Base-by-base conservation (phyloP, 1,140 invertebrate species). In the Papilio aristodemus region DNA sequence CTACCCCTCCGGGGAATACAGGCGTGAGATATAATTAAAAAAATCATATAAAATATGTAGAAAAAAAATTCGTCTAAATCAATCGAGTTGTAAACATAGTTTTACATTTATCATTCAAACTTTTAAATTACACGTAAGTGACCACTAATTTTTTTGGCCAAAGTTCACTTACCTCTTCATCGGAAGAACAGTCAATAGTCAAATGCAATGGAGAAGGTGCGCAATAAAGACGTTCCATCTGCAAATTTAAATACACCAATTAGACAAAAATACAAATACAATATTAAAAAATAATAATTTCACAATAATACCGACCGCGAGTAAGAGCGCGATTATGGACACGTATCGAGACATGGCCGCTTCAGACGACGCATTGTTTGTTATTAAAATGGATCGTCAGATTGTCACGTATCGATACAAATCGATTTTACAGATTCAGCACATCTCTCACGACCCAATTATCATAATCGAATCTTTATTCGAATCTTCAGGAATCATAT, bases 181-280 rank as follows among this genome's bases (percentile, higher is more conserved):
- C 74, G 22, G 86, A 83, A 59, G 76, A 70, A 69, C 88, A 90
- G 64, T 90, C 85, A 17, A 90, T 86, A 0, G 85, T 88, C 17
- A 90, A 71, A 14, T 81, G 78, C 1, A 87, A 57, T 1, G 88
- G 88, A 7, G 82, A 50, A n/a, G 86, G 75, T 13, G 76, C 78
- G 32, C 68, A 72, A 60, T 36, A 60, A n/a, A 67, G 58, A 41
- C 70, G 63, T 68, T 68, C 73, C 68, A 81, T 69, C 83, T 83
- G 75, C 46, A 80, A 81, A 11, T 19, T 8, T 60, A 19, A 13
- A 19, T 60, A 43, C 22, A 27, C n/a, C n/a, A n/a, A n/a, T n/a
- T 17, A 0, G 19, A 5, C 22, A 32, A 54, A 54, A 54, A 9
- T 54, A 4, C 11, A 62, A 32, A 32, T 6, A 32, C 27, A 32